Conservation (phyloP, 2,888 invertebrate genomes). For the Patella pellucida region DNA sequence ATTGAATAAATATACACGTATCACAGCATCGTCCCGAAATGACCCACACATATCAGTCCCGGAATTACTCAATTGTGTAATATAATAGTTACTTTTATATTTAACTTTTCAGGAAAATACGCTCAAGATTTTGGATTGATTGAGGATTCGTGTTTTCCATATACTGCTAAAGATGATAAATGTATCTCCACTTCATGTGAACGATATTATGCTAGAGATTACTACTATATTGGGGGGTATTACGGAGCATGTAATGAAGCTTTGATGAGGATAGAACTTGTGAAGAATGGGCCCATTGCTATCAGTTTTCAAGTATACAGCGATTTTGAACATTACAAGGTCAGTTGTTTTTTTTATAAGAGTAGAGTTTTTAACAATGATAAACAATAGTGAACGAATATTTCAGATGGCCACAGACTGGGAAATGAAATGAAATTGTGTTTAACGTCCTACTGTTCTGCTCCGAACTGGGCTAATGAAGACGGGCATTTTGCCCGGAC, state of each 20-base stretch:
- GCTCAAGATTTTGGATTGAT: conserved; percentile 70
- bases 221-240: conserved; percentile 73
- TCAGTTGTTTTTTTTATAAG: conserved; percentile 1
- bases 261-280: conserved; percentile 69
- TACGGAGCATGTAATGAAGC: conserved; percentile 73
- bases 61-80: too few relatives aligned
- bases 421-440: too few relatives aligned
- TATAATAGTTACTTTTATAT: too few relatives aligned
- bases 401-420: too few relatives aligned
- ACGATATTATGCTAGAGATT: conserved; percentile 69
- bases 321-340: conserved; percentile 65
- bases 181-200: conserved; percentile 65
- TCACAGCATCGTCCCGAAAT: too few relatives aligned
- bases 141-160: conserved; percentile 71
- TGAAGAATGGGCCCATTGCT: conserved; percentile 71
- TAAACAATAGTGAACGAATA: too few relatives aligned
- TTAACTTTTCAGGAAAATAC: conserved; percentile 51
- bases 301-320: conserved; percentile 71
- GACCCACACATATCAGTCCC: too few relatives aligned
- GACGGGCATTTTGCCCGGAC: too few relatives aligned
- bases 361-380: too few relatives aligned
- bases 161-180: conserved; percentile 63
- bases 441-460: too few relatives aligned
- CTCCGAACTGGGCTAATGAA: too few relatives aligned
- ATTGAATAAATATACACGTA: too few relatives aligned